These are phyloP conservation scores for Vireo altiloquus DNA, from an alignment of 2,113 vertebrate species.

Conservation along the genomic window DNA sequence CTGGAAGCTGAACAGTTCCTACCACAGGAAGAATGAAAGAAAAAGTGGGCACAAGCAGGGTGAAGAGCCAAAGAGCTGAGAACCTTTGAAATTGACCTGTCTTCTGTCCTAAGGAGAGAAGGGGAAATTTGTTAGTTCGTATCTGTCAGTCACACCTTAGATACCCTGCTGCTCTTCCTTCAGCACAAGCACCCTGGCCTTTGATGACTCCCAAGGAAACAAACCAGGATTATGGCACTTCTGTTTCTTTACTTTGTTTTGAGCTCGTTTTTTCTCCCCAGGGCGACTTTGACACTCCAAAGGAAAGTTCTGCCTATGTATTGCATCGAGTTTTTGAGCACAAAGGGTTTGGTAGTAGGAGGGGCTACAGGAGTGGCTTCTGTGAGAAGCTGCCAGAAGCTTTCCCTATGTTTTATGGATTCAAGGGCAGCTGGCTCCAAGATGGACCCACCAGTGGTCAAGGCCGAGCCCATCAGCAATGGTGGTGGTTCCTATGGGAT, in stretches of 20 bases:
- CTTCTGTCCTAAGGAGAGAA: background rate
- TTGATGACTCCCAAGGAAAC: background rate
- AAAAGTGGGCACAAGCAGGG: background rate
- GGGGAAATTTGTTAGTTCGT: background rate
- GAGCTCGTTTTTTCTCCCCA: background rate
- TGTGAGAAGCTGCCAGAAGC: background rate
- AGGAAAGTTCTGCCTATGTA: background rate
- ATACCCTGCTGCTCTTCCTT: background rate
- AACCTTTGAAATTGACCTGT: background rate
- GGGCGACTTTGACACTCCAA: background rate
- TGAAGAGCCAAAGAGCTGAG: background rate
- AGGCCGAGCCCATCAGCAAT: background rate
- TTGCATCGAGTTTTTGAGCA: background rate
- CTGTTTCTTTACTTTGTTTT: background rate
- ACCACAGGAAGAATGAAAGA: background rate
- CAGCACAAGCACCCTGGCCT: background rate
- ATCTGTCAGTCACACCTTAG: background rate
- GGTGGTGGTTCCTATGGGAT: background rate
- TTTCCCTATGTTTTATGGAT: background rate
- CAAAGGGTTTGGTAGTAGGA: background rate
- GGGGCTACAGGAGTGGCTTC: background rate
- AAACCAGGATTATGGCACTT: background rate
- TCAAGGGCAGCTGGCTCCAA: background rate
- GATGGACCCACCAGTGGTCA: background rate
- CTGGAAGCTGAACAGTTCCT: background rate